Base-by-base conservation (phyloP, 2,888 invertebrate genomes). In the Sepiola atlantica region DNA sequence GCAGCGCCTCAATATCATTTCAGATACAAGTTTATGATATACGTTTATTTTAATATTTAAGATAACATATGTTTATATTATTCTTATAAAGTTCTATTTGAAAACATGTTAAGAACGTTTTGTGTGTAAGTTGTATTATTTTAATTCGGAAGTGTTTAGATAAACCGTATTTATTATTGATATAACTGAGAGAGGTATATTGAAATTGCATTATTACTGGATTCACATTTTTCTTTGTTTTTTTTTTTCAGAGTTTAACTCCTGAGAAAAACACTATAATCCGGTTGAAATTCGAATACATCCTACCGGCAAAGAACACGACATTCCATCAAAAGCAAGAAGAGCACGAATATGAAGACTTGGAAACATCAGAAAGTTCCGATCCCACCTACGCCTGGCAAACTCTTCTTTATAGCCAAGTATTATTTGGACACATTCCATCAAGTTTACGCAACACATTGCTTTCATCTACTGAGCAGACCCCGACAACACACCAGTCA, bases 321-420 rank as follows among this genome's bases (percentile, higher is more conserved):
- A 55, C 93, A 55, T n/a, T 57, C n/a, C 61, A 28, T 12, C 61
- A 61, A 6, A 77, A 77, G n/a, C n/a, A 57, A 24, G 6, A n/a
- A 77, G 77, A 32, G n/a, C 8, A 77, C 16, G n/a, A 77, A n/a
- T 77, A 77, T 14, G 57, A 93, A 35, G 28, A 4, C 57, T 28
- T 18, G 21, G 28, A 61, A 8, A 24, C 20, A 0, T 18, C 32
- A n/a, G 55, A 28, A 12, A 61, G 35, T 35, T 35, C 35, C 0
- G 93, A 93, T 24, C 93, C 93, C 20, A 57, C 55, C 35, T 93
- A 55, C 21, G 35, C 93, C 14, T 93, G 93, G 93, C 93, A 93
- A 61, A 93, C 93, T 1, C 61, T 93, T 55, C 35, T 93, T 6
- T 55, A 93, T 57, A 93, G 93, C 21, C 55, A 93, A 21, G 55